Evolutionary conservation across 2,888 invertebrate species (phyloP).

Genomic region (Clistopyga incitator): DNA sequence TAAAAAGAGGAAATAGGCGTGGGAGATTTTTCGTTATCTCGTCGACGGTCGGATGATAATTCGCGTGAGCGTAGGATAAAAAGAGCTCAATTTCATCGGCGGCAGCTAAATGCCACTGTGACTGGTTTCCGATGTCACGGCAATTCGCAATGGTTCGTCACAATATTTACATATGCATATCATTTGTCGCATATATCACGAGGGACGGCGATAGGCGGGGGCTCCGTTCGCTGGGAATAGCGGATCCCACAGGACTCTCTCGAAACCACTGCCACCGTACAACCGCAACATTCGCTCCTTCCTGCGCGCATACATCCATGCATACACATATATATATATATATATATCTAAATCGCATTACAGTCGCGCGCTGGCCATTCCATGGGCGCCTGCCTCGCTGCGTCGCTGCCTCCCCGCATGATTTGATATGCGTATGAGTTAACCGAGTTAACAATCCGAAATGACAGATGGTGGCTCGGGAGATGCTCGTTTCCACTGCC

Average conservation of each 20-base stretch:
- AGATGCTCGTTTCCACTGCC: slow-evolving; percentile 70
- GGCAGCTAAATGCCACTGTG: slow-evolving; percentile 26
- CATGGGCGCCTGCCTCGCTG: slow-evolving; percentile 68
- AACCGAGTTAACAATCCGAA: slow-evolving; percentile 82
- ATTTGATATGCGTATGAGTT: slow-evolving; percentile 82
- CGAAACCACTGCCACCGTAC: slow-evolving; percentile 61
- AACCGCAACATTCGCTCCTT: slow-evolving; percentile 12
- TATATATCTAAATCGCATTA: slow-evolving; percentile 83
- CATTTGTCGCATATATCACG: slow-evolving; percentile 77
- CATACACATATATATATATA: no score
- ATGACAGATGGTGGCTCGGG: slow-evolving; percentile 82
- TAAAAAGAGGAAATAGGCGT: slow-evolving; percentile 3
- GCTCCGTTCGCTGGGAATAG: slow-evolving; percentile 60
- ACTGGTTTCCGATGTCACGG: slow-evolving; percentile 62
- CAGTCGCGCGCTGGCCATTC: slow-evolving; percentile 75
- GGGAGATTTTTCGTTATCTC: slow-evolving; percentile 21
- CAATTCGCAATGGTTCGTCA: slow-evolving; percentile 79
- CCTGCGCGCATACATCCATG: no score
- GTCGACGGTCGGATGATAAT: neutral
- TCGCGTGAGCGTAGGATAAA: slow-evolving; percentile 11
- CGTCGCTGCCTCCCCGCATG: slow-evolving; percentile 76
- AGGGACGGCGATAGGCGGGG: slow-evolving; percentile 70
- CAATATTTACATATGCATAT: slow-evolving; percentile 84
- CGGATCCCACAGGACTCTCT: slow-evolving; percentile 81
- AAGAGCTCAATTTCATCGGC: neutral